phyloP scores from a whole-genome alignment of 2,888 invertebrate genomes.

The Perizoma flavofasciatum region DNA sequence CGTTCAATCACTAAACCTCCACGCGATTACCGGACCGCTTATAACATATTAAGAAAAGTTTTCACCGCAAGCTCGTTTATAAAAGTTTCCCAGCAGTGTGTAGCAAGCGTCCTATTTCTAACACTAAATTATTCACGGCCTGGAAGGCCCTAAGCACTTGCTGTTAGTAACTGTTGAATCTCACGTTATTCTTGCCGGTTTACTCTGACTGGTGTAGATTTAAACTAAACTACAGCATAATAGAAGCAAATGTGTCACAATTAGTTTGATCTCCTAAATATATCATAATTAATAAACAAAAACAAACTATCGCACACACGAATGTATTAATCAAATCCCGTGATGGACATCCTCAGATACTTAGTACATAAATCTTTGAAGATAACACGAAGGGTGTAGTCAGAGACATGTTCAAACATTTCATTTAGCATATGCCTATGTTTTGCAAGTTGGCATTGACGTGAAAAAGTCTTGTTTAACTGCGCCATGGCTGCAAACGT shows the following conservation, averaged over 20 bases:
- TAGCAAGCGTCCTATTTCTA: slow-evolving; percentile 33
- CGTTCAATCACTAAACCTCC: background rate
- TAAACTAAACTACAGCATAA: background rate
- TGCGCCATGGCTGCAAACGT: too few relatives aligned
- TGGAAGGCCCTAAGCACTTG: slow-evolving; percentile 31
- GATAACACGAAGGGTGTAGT: too few relatives aligned
- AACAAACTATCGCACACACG: too few relatives aligned
- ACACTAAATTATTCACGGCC: slow-evolving; percentile 34
- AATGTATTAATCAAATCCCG: too few relatives aligned
- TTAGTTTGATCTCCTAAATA: too few relatives aligned
- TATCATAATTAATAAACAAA: too few relatives aligned
- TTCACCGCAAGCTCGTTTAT: slow-evolving; percentile 21
- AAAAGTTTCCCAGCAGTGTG: slow-evolving; percentile 17
- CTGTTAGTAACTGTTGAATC: slow-evolving; percentile 26
- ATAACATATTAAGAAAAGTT: slow-evolving; percentile 27
- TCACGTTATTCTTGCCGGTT: slow-evolving; percentile 14
- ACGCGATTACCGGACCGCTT: slow-evolving; percentile 6
- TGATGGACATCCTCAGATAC: too few relatives aligned
- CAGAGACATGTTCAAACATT: too few relatives aligned
- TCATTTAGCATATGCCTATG: too few relatives aligned
- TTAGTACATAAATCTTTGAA: too few relatives aligned
- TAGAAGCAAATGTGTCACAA: background rate
- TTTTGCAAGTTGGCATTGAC: too few relatives aligned
- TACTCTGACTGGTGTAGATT: slow-evolving; percentile 1
- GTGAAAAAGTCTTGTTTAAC: too few relatives aligned